A percentile compares a stretch with the other conserved stretches of the same genome.
Conservation (phyloP, 2,113 vertebrate species). For the Plestiodon gilberti region DNA sequence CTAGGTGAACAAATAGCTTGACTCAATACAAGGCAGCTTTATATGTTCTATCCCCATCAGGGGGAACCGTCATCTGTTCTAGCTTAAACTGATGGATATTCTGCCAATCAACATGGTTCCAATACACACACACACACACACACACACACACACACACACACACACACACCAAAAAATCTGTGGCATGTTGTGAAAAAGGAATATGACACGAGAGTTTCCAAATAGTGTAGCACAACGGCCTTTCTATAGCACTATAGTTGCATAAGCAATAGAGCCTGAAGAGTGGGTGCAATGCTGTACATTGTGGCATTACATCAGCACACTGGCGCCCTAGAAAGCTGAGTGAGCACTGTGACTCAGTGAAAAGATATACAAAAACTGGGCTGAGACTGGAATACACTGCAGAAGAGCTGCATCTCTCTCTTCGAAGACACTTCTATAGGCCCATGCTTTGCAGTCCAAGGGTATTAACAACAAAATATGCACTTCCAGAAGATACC, state of each 20-base stretch:
- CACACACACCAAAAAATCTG: background rate
- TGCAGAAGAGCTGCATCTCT: background rate
- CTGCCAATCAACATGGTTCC: background rate
- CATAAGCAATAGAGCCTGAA: background rate
- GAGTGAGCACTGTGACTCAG: background rate
- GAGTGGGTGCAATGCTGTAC: background rate
- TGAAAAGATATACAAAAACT: background rate
- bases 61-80: background rate
- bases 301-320: background rate
- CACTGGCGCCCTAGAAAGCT: background rate
- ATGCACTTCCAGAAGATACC: background rate
- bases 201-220: background rate
- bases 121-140: background rate
- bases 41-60: background rate
- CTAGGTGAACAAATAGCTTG: background rate
- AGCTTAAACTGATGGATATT: background rate
- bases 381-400: background rate
- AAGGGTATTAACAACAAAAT: background rate
- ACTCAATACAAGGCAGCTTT: background rate
- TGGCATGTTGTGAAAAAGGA: background rate
- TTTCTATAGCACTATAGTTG: background rate
- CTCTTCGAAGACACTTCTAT: background rate
- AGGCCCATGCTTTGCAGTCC: background rate
- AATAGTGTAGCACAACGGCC: background rate
- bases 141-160: too few relatives aligned